Evolutionary conservation across 1,140 invertebrate species (phyloP).

Genomic region (Rhopalosiphum padi): DNA sequence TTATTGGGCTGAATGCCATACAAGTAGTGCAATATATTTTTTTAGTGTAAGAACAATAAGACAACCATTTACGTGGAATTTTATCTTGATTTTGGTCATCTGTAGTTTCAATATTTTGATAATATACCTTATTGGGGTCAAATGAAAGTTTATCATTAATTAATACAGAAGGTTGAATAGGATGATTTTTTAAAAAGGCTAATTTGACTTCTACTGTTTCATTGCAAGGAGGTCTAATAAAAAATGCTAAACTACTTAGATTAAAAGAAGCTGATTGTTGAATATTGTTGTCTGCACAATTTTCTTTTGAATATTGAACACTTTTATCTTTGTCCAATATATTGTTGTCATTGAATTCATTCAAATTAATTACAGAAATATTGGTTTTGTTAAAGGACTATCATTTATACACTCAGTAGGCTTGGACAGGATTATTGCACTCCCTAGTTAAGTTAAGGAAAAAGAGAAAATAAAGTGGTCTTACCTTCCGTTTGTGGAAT

Average conservation of each 20-base stretch:
- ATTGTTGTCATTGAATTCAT: too few relatives aligned
- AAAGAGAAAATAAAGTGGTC: too few relatives aligned
- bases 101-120: background rate
- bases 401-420: too few relatives aligned
- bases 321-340: too few relatives aligned
- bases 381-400: too few relatives aligned
- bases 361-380: too few relatives aligned
- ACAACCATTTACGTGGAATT: background rate
- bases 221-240: background rate
- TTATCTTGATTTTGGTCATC: background rate
- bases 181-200: background rate
- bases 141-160: background rate
- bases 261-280: too few relatives aligned
- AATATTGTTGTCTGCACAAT: too few relatives aligned
- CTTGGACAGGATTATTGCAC: too few relatives aligned
- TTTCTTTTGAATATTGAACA: too few relatives aligned
- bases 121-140: background rate
- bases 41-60: background rate
- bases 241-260: background rate
- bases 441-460: too few relatives aligned
- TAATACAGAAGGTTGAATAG: background rate
- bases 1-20: background rate
- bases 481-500: too few relatives aligned
- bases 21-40: background rate
- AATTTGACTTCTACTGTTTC: slow-evolving; percentile 1